A percentile compares a stretch with the other conserved stretches of the same genome.
These are phyloP conservation scores for Nephila pilipes DNA, from an alignment of 1,140 invertebrate species.

Conservation along the genomic window DNA sequence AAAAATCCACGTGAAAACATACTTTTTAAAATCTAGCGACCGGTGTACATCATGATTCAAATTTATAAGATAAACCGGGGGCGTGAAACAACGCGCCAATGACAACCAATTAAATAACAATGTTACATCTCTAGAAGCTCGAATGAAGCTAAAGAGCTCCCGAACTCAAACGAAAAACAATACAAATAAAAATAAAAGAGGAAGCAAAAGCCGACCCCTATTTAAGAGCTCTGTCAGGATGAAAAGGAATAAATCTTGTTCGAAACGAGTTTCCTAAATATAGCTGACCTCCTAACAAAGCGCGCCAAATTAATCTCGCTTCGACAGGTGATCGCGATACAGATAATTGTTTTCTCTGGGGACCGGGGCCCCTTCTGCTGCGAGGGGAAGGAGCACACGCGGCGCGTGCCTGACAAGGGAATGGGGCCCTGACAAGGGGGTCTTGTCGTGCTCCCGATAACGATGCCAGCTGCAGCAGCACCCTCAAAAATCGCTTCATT, in stretches of 20 bases:
- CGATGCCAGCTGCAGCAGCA: not conserved
- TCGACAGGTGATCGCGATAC: slow-evolving; percentile 1
- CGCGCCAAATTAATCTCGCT: not conserved
- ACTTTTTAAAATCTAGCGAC: too few relatives aligned
- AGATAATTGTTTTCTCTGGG: slow-evolving; percentile 20
- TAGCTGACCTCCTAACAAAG: not conserved
- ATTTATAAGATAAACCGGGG: too few relatives aligned
- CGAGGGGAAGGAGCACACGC: not conserved
- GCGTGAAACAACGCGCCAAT: too few relatives aligned
- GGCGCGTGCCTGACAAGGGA: not conserved
- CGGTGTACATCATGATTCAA: too few relatives aligned
- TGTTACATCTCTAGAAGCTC: too few relatives aligned
- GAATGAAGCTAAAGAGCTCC: too few relatives aligned
- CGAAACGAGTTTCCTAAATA: not conserved
- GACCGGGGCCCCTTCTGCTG: not conserved
- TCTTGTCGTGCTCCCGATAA: not conserved
- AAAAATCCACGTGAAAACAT: too few relatives aligned
- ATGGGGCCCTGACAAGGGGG: not conserved
- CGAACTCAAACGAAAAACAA: too few relatives aligned
- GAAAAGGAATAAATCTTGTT: not conserved
- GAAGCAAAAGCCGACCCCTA: too few relatives aligned
- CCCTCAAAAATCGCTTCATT: not conserved
- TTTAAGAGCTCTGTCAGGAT: too few relatives aligned
- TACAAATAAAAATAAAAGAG: too few relatives aligned
- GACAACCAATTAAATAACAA: too few relatives aligned